Percentiles rank a stretch among this genome's conserved stretches.
These are phyloP conservation scores for Squalus acanthias DNA, from an alignment of 2,797 vertebrate species.

Conservation along the genomic window DNA sequence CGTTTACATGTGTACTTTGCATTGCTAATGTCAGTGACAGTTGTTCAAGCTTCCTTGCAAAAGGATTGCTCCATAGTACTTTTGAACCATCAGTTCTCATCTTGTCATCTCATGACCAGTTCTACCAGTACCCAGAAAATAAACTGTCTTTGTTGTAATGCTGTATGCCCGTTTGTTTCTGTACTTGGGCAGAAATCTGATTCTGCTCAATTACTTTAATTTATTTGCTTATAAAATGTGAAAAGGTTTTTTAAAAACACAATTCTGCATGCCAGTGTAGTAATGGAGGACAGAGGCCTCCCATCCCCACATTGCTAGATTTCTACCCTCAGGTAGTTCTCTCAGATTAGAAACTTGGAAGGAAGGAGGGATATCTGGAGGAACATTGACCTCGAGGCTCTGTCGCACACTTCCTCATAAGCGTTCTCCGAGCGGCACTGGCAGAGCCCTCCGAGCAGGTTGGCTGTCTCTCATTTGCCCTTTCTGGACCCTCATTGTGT, in stretches of 20 bases:
- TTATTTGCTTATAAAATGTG: neutral
- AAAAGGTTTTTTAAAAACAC: neutral
- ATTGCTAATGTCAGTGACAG: neutral
- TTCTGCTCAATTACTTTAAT: neutral
- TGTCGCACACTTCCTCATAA: neutral
- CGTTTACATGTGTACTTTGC: neutral
- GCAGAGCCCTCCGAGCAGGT: neutral
- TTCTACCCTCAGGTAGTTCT: neutral
- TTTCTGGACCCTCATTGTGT: no score
- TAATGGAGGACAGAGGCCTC: no score
- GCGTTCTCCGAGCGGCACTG: no score
- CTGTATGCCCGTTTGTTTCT: neutral
- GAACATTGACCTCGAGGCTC: no score
- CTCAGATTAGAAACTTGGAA: neutral
- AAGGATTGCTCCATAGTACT: neutral
- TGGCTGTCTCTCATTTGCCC: no score
- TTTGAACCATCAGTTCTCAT: neutral
- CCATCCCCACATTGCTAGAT: neutral
- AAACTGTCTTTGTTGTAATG: neutral
- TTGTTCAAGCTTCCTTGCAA: neutral
- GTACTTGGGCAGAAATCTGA: neutral
- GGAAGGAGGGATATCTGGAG: neutral
- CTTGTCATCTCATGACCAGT: neutral
- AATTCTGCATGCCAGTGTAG: no score
- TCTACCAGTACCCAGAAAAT: neutral